Evolutionary conservation across 2,797 vertebrate genomes (phyloP), one percentile per base, ranked within the genome.

Genomic region (Xiphophorus birchmanni): DNA sequence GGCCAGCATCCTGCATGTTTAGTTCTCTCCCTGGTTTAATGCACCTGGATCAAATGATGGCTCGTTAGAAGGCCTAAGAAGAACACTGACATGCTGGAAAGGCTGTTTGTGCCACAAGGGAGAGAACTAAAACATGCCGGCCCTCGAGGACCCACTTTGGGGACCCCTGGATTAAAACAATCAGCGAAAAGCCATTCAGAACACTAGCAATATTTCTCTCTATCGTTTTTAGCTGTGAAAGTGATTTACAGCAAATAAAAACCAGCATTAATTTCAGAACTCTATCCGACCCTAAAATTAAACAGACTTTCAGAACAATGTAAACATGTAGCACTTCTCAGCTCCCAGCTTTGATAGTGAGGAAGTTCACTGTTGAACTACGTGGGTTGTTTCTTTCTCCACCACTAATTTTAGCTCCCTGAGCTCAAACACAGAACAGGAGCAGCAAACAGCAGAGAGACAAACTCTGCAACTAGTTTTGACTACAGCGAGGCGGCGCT

Each of bases 371-470:
- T 48, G 58, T 74, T 77, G 42, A 76, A 42, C 48, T 11, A 60
- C n/a, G 32, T 44, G 13, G 52, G 9, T 45, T 52, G 13, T 11
- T 60, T 74, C 80, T 54, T 37, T 29, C 67, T 44, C 32, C 67
- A 40, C 74, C 40, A 11, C 63, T 65, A 42, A 29, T 78, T 77
- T 78, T 42, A 75, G 29, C 32, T 17, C 32, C n/a, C 10, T 12
- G 45, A 80, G 63, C 54, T 58, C 54, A 65, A 40, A 69, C 76
- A 58, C 32, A 12, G 18, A 42, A 56, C 58, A 45, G 11, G 69
- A 72, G 75, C 74, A 75, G n/a, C 47, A 18, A 32, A 56, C 45
- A 80, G 74, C 50, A n/a, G 60, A 18, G n/a, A 80, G 15, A 72
- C 75, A 73, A 54, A 78, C 65, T 69, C 42, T 50, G 35, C 29